Evolutionary conservation across 1,140 invertebrate species (phyloP), one percentile per base, ranked within the genome.

Genomic region (Amyelois transitella): DNA sequence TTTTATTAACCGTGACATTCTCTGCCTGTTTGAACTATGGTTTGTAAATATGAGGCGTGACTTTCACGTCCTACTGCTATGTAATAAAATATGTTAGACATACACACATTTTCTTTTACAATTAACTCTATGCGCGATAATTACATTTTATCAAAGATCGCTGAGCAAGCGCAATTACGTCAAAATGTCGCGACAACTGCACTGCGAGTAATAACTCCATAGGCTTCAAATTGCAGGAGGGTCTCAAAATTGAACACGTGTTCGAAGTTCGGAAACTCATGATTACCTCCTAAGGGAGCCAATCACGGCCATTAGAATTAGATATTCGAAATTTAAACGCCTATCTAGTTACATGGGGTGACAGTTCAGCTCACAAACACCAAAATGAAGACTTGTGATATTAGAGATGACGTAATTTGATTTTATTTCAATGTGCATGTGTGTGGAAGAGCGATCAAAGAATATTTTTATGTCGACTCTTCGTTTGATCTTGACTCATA

Each of bases 301-400:
- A 86, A 84, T 87, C 77, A 81, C 73, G 61, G 72, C 74, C 72
- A 82, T 86, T 84, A 85, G 77, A 85, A 87, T 87, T 87, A 87
- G 84, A 85, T 82, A 80, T 85, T 81, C 72, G 66, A 72, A 70
- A 66, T 78, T 79, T 72, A 75, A 77, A 86, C 72, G 59, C 60
- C 65, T 77, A 85, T 84, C 77, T 53, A 68, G 67, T 85, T 80
- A 72, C 81, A 52, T 67, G 63, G 81, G 80, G 80, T 75, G 66
- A 77, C 66, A 77, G 60, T 68, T 69, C n/a, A n/a, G n/a, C n/a
- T n/a, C n/a, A 60, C 64, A 51, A 63, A 53, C 54, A 55, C 45
- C n/a, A 57, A 62, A 43, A 61, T 55, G 62, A 65, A 53, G 58
- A 59, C n/a, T 38, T 55, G 50, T 21, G 22, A 14, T 51, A 56